Percentiles rank a stretch among this genome's conserved stretches.
phyloP scores from a whole-genome alignment of 2,113 vertebrate species.

The Callocephalon fimbriatum region DNA sequence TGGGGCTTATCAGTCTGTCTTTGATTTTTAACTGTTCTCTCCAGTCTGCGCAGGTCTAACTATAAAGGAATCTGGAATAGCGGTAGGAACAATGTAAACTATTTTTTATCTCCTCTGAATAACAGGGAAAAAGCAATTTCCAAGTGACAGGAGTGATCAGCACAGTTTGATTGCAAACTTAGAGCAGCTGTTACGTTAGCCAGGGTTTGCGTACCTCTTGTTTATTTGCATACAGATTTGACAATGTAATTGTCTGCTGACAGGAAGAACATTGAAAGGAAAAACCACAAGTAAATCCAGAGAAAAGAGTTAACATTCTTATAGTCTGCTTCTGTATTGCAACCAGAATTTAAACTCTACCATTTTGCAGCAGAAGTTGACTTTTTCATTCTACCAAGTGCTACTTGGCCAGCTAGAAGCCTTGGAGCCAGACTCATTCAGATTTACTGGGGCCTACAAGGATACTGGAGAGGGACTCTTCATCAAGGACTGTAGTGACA shows the following conservation, averaged over 20 bases:
- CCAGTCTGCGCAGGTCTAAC: not conserved
- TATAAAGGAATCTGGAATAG: not conserved
- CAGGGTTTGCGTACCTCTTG: not conserved
- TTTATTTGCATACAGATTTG: slow-evolving; percentile 2
- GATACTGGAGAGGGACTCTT: not conserved
- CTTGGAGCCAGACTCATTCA: not conserved
- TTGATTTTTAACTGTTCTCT: not conserved
- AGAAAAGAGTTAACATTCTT: not conserved
- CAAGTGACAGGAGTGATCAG: not conserved
- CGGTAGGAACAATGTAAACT: not conserved
- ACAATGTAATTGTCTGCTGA: not conserved
- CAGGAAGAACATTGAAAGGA: not conserved
- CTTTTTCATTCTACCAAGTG: not conserved
- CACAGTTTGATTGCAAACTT: not conserved
- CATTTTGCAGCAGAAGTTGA: not conserved
- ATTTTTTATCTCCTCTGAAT: not conserved
- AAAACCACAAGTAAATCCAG: not conserved
- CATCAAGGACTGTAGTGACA: not conserved
- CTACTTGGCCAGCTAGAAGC: not conserved
- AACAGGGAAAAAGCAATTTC: not conserved
- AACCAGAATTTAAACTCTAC: not conserved
- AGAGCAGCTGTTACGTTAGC: not conserved
- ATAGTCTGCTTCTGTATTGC: not conserved
- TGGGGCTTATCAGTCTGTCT: not conserved
- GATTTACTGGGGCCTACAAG: not conserved